A percentile compares a stretch with the other conserved stretches of the same genome.
These are phyloP conservation scores for Eretmochelys imbricata DNA, from an alignment of 2,113 vertebrate species.

Conservation along the genomic window DNA sequence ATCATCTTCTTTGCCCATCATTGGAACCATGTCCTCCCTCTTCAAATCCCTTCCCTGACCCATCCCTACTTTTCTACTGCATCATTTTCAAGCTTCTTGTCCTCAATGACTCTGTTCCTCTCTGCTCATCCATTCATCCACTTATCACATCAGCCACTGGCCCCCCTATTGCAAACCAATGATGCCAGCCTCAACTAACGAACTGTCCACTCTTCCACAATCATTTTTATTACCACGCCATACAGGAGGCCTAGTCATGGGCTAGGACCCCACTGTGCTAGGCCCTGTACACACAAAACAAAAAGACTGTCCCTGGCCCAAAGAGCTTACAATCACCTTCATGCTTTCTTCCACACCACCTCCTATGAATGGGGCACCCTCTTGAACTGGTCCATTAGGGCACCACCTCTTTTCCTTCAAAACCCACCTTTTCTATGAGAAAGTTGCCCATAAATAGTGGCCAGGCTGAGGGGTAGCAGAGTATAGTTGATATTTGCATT, in stretches of 20 bases:
- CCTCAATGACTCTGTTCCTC: not conserved
- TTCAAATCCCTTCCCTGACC: not conserved
- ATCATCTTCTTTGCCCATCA: no score
- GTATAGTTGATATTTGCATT: not conserved
- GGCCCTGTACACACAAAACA: no score
- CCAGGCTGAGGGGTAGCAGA: not conserved
- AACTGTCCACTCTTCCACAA: not conserved
- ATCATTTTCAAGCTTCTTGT: not conserved
- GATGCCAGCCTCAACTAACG: not conserved
- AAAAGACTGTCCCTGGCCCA: no score
- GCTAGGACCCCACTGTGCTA: no score
- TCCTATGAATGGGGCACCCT: not conserved
- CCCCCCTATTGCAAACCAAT: not conserved
- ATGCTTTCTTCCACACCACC: not conserved
- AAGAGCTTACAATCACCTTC: no score
- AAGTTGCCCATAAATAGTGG: accelerated
- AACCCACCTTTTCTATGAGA: accelerated
- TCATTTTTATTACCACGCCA: no score
- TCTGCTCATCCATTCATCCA: not conserved
- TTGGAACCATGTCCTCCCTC: not conserved
- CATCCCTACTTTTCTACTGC: not conserved
- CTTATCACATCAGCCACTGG: not conserved
- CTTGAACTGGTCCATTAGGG: not conserved
- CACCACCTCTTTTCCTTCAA: not conserved
- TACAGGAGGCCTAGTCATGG: no score